Evolutionary conservation across 1,140 invertebrate genomes (phyloP), one percentile per base, ranked within the genome.

Genomic region (Saccostrea echinata): DNA sequence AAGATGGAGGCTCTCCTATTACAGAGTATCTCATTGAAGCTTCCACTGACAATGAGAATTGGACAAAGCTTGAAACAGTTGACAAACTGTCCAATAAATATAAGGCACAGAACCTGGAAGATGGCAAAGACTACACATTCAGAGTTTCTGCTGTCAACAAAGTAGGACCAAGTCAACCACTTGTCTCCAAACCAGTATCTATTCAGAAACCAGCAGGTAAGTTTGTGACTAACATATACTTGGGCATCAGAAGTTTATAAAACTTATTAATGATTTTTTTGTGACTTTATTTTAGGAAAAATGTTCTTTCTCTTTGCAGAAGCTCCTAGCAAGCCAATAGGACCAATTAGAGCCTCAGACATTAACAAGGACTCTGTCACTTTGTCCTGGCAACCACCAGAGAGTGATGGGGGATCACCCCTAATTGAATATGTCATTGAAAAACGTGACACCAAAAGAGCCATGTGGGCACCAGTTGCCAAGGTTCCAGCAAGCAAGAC

Each of bases 1-100:
- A 99, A 94, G 98, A 99, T 95, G 99, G 99, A 92, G 99, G 99
- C 52, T 97, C 98, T 93, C 98, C 98, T 11, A 96, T 99, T n/a
- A 97, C 97, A 0, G 97, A 98, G 93, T 99, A 99, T 92, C 95
- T 97, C 35, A 97, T 99, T n/a, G 98, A 99, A 94, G 98, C 98
- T 94, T 88, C 84, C 68, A 57, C 83, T 33, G 88, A 90, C 51
- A 68, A 85, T 93, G 96, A 98, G 53, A 96, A 97, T 30, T 88
- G 98, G 98, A 43, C 93, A 96, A 97, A 85, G 97, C 98, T 87
- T 98, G 99, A 95, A 95, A 98, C 61, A 97, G 99, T 93, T 8
- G 91, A 90, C 18, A 88, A 90, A 71, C 90, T 84, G 61, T 88
- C 83, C 43, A 92, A 91, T 51, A 91, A 92, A 53, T 93, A 91